A percentile compares a stretch with the other conserved stretches of the same genome.
These are phyloP conservation scores for Lycaena phlaeas DNA, from an alignment of 2,888 invertebrate genomes.

Conservation along the genomic window DNA sequence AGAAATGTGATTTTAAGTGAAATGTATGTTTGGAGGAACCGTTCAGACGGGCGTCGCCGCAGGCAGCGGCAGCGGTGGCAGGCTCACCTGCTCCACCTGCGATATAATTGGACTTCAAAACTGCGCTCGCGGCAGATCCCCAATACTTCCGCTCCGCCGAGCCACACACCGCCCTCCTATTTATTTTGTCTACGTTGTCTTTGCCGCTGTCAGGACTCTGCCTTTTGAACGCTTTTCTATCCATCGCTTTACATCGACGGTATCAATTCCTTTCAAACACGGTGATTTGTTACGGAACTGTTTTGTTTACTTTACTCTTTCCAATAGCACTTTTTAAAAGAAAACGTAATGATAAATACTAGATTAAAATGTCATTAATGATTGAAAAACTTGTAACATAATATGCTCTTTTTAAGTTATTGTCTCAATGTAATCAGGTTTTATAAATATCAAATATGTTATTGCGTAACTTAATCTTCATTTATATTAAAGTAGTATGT, in stretches of 20 bases:
- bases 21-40: slow-evolving; percentile 4
- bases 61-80: too few species aligned
- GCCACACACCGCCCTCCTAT: slow-evolving; percentile 52
- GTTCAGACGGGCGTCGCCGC: slow-evolving; percentile 16
- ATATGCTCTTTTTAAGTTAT: too few species aligned
- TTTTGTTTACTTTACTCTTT: slow-evolving; percentile 23
- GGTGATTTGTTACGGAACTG: slow-evolving; percentile 32
- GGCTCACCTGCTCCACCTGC: slow-evolving; percentile 45
- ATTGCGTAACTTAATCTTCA: too few species aligned
- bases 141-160: slow-evolving; percentile 67
- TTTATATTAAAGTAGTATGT: too few species aligned
- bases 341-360: too few species aligned
- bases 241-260: slow-evolving; percentile 57
- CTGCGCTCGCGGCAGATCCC: slow-evolving; percentile 61
- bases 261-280: slow-evolving; percentile 55
- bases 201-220: slow-evolving; percentile 55
- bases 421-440: too few species aligned
- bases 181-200: slow-evolving; percentile 68
- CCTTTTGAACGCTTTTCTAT: slow-evolving; percentile 60
- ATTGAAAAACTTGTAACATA: too few species aligned
- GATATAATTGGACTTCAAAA: slow-evolving; percentile 74
- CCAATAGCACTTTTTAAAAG: too few species aligned
- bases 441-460: too few species aligned
- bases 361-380: too few species aligned
- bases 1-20: too few species aligned